Evolutionary conservation across 2,797 vertebrate species (phyloP), one percentile per base, ranked within the genome.

Genomic region (Sebastiscus tertius): DNA sequence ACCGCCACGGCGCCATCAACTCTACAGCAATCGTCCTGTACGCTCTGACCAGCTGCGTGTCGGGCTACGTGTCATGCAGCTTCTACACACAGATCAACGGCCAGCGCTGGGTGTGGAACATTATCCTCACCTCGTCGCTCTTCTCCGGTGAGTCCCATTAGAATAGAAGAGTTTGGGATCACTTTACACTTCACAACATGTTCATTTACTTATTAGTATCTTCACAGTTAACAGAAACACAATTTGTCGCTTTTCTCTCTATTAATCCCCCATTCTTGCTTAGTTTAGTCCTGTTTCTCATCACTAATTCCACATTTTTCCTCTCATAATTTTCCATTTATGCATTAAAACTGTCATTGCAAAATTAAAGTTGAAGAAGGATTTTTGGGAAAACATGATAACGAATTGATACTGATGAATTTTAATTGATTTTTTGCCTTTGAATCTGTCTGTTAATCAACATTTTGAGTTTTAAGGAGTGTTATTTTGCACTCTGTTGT

Each of bases 61-160:
- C 97, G 2, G 97, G 97, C 34, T 98, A 97, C 24, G 95, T 98
- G 70, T 98, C 97, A 0, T 97, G 97, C 85, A 96, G 96, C 91
- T 98, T 98, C 93, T 98, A 98, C 95, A 96, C 96, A 9, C 97
- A 98, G 93, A 96, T 98, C 49, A 97, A 96, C 13, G 97, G 97
- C 54, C 95, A 97, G 86, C 96, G 93, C 49, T 98, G 97, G 97
- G 97, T 98, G 69, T 98, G 97, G 97, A 98, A 98, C 93, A 98
- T 98, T 86, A 96, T 98, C 84, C 97, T 98, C 76, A 98, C 97
- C 24, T 98, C 97, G 12, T 95, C 96, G 1, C 97, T 98, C 26
- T 98, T 98, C 91, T 98, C 97, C 16, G 97, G 97, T 98, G 79
- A 91, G 92, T 69, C 52, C 1, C 2, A 60, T 16, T 1, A 5